These are phyloP conservation scores for Drosophila sturtevanti DNA, from an alignment of 1,140 invertebrate genomes.

Conservation along the genomic window DNA sequence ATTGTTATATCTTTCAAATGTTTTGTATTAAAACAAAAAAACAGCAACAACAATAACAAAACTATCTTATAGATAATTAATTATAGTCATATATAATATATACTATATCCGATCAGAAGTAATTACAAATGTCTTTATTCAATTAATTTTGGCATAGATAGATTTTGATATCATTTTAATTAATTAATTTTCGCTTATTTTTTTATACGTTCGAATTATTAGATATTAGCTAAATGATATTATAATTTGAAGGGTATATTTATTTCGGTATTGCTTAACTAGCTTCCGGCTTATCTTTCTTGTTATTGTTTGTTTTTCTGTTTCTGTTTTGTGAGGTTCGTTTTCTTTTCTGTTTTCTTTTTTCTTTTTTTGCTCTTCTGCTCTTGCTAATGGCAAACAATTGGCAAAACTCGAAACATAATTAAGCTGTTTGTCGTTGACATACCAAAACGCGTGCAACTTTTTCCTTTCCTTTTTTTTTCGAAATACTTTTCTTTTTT, in stretches of 20 bases:
- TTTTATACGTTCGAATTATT: too few relatives aligned
- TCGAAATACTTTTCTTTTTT: not conserved
- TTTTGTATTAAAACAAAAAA: too few relatives aligned
- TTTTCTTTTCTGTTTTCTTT: too few relatives aligned
- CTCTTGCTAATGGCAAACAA: slow-evolving; percentile 51
- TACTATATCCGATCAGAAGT: too few relatives aligned
- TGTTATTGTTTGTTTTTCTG: not conserved
- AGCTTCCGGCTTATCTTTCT: not conserved
- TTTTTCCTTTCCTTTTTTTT: slow-evolving; percentile 14
- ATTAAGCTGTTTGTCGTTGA: slow-evolving; percentile 58
- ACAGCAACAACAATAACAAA: too few relatives aligned
- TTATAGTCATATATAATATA: too few relatives aligned
- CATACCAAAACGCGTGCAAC: slow-evolving; percentile 1
- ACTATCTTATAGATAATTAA: not conserved
- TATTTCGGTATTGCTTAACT: not conserved
- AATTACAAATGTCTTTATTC: too few relatives aligned
- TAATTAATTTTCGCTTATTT: too few relatives aligned
- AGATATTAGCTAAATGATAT: too few relatives aligned
- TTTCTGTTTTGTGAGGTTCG: too few relatives aligned
- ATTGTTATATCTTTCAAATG: not conserved
- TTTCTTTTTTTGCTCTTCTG: slow-evolving; percentile 3
- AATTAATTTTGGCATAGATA: too few relatives aligned
- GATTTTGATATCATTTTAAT: too few relatives aligned
- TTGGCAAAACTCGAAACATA: slow-evolving; percentile 70
- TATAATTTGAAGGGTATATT: not conserved